Evolutionary conservation across 2,888 invertebrate genomes (phyloP).

Genomic region (Eremobia ochroleuca): DNA sequence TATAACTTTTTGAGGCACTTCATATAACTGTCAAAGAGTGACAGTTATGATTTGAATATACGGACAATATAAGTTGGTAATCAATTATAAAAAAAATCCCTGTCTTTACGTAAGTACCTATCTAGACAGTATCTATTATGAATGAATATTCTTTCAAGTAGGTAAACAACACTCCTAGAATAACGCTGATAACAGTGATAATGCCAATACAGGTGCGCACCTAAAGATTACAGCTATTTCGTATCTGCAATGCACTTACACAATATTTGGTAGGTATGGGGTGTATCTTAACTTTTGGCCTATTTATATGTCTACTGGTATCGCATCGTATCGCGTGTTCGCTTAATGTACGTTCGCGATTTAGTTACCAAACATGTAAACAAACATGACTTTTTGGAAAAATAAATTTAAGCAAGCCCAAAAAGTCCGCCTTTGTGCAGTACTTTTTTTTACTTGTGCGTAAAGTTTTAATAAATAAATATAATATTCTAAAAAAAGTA

Average conservation of each 20-base stretch:
- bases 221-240: not conserved
- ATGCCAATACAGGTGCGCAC: not conserved
- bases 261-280: not conserved
- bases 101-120: not conserved
- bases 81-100: not conserved
- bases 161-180: constrained; percentile 1
- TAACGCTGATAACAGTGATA: constrained; percentile 14
- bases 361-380: too few species aligned
- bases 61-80: not conserved
- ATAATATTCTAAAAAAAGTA: too few species aligned
- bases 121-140: not conserved
- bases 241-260: not conserved
- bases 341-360: too few species aligned
- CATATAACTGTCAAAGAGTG: not conserved
- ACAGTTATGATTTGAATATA: not conserved
- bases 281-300: constrained; percentile 1
- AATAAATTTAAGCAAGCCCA: too few species aligned
- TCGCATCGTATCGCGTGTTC: constrained; percentile 4
- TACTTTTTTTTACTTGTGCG: too few species aligned
- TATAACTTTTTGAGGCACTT: not conserved
- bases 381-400: too few species aligned
- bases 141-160: constrained; percentile 1
- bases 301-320: constrained; percentile 1
- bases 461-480: too few species aligned
- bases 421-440: too few species aligned